Percentiles rank a stretch among this genome's conserved stretches.
These are phyloP conservation scores for Mungos mungo DNA, from an alignment of 2,113 vertebrate species.

Conservation along the genomic window DNA sequence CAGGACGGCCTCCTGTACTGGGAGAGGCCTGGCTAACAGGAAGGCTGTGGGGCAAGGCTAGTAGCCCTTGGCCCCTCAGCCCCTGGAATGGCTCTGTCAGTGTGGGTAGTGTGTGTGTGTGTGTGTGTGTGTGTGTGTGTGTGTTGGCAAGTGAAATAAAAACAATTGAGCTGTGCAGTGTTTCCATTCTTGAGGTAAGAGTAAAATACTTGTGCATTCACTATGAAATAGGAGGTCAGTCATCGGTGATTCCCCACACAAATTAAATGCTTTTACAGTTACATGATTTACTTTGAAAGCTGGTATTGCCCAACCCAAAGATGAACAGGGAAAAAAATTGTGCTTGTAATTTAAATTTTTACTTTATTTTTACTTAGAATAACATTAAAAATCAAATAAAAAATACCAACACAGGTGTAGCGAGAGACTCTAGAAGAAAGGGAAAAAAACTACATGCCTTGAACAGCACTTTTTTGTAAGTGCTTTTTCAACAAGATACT, in stretches of 20 bases:
- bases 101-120: fast-evolving
- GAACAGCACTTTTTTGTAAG: background rate
- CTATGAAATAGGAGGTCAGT: background rate
- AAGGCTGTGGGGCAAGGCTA: background rate
- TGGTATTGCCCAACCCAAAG: background rate
- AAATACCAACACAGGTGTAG: background rate
- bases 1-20: background rate
- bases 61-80: background rate
- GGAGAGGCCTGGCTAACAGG: background rate
- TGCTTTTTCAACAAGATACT: background rate
- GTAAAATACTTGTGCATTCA: background rate
- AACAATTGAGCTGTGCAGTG: too few species aligned
- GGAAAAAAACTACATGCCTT: background rate
- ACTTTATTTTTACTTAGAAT: background rate
- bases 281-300: background rate
- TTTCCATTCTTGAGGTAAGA: background rate
- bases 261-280: background rate
- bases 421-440: background rate
- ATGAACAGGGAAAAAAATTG: background rate
- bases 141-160: background rate
- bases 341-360: background rate
- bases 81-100: background rate
- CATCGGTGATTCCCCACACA: background rate
- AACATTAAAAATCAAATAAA: background rate
- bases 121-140: fast-evolving